A percentile compares a stretch with the other conserved stretches of the same genome.
Evolutionary conservation across 1,140 invertebrate species (phyloP).

Genomic region (Cydia fagiglandana): DNA sequence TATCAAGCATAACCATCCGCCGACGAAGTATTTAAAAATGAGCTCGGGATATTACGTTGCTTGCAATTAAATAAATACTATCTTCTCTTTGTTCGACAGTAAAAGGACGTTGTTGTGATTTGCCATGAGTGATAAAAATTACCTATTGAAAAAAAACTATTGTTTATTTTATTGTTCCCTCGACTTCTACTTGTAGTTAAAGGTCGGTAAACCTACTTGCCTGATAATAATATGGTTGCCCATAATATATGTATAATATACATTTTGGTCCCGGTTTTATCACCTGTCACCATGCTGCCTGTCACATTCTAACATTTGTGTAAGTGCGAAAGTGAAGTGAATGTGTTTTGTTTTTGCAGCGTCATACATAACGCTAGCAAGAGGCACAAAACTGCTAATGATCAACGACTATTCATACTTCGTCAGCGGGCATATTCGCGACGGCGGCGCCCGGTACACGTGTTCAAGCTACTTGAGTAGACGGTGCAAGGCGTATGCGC

Average conservation of each 20-base stretch:
- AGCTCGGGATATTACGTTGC: constrained; percentile 34
- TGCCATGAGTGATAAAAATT: no score
- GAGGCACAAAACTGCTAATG: constrained; percentile 35
- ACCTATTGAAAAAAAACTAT: no score
- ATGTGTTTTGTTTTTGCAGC: constrained; percentile 34
- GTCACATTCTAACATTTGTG: no score
- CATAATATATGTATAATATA: no score
- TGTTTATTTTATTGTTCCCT: no score
- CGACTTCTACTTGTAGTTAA: no score
- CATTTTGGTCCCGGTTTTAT: no score
- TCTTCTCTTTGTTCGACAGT: background rate
- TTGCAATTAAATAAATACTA: background rate
- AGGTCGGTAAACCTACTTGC: no score
- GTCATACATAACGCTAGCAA: constrained; percentile 36
- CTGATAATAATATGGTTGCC: no score
- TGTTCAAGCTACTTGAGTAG: constrained; percentile 34
- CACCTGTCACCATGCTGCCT: no score
- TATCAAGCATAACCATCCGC: constrained; percentile 38
- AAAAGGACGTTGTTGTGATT: no score
- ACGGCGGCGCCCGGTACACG: constrained; percentile 35
- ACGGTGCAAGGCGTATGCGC: constrained; percentile 38
- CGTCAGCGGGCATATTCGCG: constrained; percentile 34
- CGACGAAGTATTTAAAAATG: constrained; percentile 19
- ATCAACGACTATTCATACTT: constrained; percentile 37
- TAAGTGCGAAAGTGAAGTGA: no score